Evolutionary conservation across 2,888 invertebrate species (phyloP).

Genomic region (Drosophila emarginata): DNA sequence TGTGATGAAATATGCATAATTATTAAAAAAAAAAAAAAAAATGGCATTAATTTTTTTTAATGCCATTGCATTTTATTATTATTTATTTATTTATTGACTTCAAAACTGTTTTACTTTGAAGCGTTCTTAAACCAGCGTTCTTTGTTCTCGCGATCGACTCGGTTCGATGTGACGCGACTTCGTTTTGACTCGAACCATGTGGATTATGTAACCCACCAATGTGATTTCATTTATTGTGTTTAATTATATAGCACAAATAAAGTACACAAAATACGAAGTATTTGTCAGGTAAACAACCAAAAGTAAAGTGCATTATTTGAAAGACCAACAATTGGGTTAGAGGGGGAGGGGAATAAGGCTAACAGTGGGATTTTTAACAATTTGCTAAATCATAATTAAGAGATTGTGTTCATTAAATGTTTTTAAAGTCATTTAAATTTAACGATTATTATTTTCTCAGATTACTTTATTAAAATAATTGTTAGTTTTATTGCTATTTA

Average conservation of each 20-base stretch:
- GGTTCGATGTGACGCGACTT: not conserved
- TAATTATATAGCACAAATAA: constrained; percentile 14
- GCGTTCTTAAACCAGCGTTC: constrained; percentile 14
- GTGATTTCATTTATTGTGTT: constrained; percentile 17
- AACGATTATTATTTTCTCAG: too few species aligned
- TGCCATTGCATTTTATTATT: constrained; percentile 19
- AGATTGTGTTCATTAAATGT: not conserved
- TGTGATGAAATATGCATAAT: constrained; percentile 28
- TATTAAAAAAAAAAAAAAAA: not conserved
- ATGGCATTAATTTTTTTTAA: constrained; percentile 1
- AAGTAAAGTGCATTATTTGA: not conserved
- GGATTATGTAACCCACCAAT: constrained; percentile 37
- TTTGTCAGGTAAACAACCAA: constrained; percentile 10
- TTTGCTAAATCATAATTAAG: not conserved
- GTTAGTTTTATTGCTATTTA: too few species aligned
- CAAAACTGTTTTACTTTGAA: constrained; percentile 26
- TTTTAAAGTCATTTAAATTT: not conserved
- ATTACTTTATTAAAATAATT: too few species aligned
- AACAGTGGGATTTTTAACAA: too few species aligned
- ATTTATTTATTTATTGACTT: constrained; percentile 33
- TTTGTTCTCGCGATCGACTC: constrained; percentile 22
- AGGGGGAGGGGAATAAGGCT: not conserved
- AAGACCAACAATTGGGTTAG: not conserved
- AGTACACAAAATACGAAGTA: constrained; percentile 13
- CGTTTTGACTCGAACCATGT: constrained; percentile 6